phyloP scores from a whole-genome alignment of 2,797 vertebrate species.

The Otolemur crassicaudatus region DNA sequence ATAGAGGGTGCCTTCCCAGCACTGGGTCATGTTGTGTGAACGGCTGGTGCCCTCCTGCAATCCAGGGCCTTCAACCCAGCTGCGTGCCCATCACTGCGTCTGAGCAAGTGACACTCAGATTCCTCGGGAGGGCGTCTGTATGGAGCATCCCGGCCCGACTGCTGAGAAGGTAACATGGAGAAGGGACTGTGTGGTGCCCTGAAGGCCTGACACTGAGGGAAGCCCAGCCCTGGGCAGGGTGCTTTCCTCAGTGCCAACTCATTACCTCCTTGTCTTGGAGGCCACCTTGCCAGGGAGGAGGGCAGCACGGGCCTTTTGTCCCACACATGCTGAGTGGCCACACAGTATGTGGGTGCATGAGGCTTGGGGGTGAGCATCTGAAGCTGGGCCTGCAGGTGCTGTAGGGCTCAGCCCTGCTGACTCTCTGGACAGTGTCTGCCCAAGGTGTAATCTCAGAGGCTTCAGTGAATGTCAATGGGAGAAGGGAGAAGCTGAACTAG shows the following conservation, averaged over 20 bases:
- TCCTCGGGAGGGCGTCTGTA: background rate
- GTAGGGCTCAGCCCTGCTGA: too few species aligned
- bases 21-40: fast-evolving
- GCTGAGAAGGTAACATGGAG: background rate
- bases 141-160: fast-evolving
- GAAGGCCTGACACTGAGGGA: background rate
- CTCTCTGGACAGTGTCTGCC: background rate
- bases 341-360: fast-evolving
- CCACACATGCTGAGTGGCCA: background rate
- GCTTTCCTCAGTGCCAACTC: background rate
- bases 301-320: background rate
- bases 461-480: background rate
- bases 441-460: background rate
- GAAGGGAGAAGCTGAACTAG: background rate
- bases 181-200: fast-evolving
- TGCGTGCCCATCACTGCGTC: fast-evolving
- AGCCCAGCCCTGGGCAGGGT: background rate
- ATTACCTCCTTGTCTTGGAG: too few species aligned
- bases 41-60: background rate
- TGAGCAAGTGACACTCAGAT: background rate
- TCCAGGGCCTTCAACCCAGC: background rate
- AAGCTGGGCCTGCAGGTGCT: background rate
- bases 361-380: background rate
- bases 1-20: background rate
- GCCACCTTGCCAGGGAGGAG: background rate